Evolutionary conservation across 2,113 vertebrate species (phyloP).

Genomic region (Apistogramma diplotaenia): DNA sequence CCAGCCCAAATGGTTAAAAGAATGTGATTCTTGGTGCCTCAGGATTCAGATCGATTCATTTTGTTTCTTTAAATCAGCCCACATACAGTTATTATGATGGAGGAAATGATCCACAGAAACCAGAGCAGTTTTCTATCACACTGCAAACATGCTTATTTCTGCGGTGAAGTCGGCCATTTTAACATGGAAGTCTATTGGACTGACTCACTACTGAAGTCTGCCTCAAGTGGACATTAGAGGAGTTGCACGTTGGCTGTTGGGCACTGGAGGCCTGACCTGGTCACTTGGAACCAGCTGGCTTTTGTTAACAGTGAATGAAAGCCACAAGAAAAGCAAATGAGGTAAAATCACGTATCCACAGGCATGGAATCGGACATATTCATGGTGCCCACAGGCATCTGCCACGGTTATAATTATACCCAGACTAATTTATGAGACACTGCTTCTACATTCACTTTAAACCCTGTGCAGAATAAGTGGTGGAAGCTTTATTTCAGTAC

Average conservation of each 20-base stretch:
- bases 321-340: too few relatives aligned
- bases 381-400: too few relatives aligned
- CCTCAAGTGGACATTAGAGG: not conserved
- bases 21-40: too few relatives aligned
- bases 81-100: not conserved
- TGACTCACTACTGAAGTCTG: not conserved
- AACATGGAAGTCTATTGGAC: not conserved
- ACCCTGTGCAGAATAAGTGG: not conserved
- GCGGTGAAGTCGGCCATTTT: not conserved
- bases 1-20: too few relatives aligned
- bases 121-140: not conserved
- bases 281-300: too few relatives aligned
- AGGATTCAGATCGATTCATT: too few relatives aligned
- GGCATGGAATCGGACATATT: too few relatives aligned
- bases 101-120: not conserved
- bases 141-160: not conserved
- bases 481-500: not conserved
- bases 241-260: not conserved
- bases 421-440: not conserved
- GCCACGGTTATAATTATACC: too few relatives aligned
- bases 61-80: not conserved
- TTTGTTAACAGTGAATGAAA: too few relatives aligned
- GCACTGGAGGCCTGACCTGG: too few relatives aligned
- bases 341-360: too few relatives aligned
- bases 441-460: not conserved